Evolutionary conservation across 2,888 invertebrate genomes (phyloP).

Genomic region (Ectobius pallidus): DNA sequence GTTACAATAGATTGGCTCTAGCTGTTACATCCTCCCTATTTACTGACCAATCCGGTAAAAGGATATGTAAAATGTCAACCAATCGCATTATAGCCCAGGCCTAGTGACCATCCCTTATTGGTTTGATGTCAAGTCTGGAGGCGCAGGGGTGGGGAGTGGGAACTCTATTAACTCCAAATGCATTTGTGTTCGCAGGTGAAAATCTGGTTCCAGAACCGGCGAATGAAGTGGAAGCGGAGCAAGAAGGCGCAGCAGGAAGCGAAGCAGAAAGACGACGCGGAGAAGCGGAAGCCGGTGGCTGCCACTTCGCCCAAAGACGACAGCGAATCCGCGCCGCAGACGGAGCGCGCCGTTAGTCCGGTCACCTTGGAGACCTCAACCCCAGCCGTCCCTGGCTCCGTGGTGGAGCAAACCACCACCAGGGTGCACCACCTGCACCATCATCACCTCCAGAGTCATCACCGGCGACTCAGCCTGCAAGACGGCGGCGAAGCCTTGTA

Average conservation of each 20-base stretch:
- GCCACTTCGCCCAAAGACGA: not conserved
- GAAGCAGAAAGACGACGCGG: constrained; percentile 49
- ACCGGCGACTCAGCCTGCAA: constrained; percentile 36
- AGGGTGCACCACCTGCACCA: constrained; percentile 24
- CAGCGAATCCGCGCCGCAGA: not conserved
- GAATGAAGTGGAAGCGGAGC: constrained; percentile 99
- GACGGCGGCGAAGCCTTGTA: constrained; percentile 55
- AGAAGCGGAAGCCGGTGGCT: constrained; percentile 36
- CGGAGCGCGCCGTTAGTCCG: constrained; percentile 15
- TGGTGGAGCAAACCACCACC: not conserved
- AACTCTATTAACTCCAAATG: too few relatives aligned
- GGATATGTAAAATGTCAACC: too few relatives aligned
- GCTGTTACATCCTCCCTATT: too few relatives aligned
- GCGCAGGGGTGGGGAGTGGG: too few relatives aligned
- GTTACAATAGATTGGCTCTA: too few relatives aligned
- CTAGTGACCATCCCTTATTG: too few relatives aligned
- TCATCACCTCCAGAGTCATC: constrained; percentile 31
- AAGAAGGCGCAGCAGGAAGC: constrained; percentile 94
- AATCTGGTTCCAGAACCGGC: constrained; percentile 98
- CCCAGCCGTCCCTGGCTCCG: not conserved
- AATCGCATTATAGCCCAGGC: too few relatives aligned
- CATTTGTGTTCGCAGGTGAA: constrained; percentile 90
- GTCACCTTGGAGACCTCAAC: constrained; percentile 33
- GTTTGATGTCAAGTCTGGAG: too few relatives aligned
- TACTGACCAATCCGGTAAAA: too few relatives aligned